phyloP scores from a whole-genome alignment of 2,888 invertebrate species.

The Rotaria magnacalcarata region DNA sequence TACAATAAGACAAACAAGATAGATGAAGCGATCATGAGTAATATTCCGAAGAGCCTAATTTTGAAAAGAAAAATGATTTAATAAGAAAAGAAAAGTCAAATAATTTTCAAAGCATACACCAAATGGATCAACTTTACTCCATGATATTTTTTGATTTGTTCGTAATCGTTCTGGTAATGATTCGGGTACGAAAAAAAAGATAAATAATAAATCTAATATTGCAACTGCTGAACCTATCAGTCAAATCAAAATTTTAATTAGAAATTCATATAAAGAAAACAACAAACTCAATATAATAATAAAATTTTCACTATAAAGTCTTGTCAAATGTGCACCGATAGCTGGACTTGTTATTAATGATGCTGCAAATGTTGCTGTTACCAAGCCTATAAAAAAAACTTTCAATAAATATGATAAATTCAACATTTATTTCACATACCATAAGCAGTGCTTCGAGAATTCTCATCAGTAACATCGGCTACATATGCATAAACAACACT shows the following conservation, averaged over 20 bases:
- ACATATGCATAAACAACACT: conserved; percentile 99
- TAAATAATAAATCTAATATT: conserved; percentile 91
- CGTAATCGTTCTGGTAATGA: conserved; percentile 87
- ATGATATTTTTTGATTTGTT: conserved; percentile 77
- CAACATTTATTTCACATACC: conserved; percentile 69
- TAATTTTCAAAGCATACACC: conserved; percentile 64
- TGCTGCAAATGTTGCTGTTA: conserved; percentile 97
- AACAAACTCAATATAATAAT: conserved; percentile 72
- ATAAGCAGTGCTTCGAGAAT: conserved; percentile 87
- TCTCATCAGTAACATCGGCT: conserved; percentile 94
- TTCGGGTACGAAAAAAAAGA: conserved; percentile 93
- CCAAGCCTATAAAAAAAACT: conserved; percentile 54
- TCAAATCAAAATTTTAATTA: not conserved
- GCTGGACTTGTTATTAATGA: conserved; percentile 97
- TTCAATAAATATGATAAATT: conserved; percentile 49
- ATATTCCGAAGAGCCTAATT: conserved; percentile 75
- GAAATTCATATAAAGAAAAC: not conserved
- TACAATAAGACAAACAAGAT: conserved; percentile 92
- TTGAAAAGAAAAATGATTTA: conserved; percentile 49
- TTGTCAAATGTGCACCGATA: conserved; percentile 69
- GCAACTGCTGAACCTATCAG: conserved; percentile 80
- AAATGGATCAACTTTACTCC: conserved; percentile 97
- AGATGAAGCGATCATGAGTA: conserved; percentile 86
- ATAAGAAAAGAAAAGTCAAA: no score
- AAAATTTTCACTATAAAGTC: conserved; percentile 73